These are phyloP conservation scores for Heliothis virescens DNA, from an alignment of 1,140 invertebrate genomes.

Conservation along the genomic window DNA sequence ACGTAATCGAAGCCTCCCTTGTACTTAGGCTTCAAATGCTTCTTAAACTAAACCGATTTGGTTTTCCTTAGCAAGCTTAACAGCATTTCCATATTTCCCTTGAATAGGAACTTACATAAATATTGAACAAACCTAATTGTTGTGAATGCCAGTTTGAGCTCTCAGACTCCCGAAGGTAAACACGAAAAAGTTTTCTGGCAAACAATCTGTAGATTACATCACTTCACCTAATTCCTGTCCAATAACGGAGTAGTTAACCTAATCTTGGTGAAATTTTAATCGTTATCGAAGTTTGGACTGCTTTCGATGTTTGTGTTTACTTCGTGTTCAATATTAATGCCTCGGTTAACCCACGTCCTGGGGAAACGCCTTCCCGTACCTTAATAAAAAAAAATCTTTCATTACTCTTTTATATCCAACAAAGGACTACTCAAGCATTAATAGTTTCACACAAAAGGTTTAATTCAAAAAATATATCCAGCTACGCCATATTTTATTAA, in stretches of 20 bases:
- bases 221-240: not conserved
- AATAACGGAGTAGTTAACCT: not conserved
- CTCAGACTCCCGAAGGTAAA: conserved; percentile 12
- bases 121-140: not conserved
- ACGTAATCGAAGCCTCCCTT: not conserved
- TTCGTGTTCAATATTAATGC: no score
- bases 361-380: no score
- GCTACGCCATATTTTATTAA: conserved; percentile 4
- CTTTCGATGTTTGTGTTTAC: no score
- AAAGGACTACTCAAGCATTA: no score
- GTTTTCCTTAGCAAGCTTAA: not conserved
- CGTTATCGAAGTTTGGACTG: not conserved
- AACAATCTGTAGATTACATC: conserved; percentile 17
- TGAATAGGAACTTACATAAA: no score
- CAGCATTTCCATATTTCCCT: not conserved
- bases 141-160: conserved; percentile 17
- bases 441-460: not conserved
- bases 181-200: conserved; percentile 15
- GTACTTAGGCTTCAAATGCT: no score
- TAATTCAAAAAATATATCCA: not conserved
- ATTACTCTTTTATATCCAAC: no score
- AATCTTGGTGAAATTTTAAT: not conserved
- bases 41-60: not conserved
- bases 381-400: no score
- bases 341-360: no score